A percentile compares a stretch with the other conserved stretches of the same genome.
Evolutionary conservation across 1,140 invertebrate species (phyloP).

Genomic region (Ridgeia piscesae): DNA sequence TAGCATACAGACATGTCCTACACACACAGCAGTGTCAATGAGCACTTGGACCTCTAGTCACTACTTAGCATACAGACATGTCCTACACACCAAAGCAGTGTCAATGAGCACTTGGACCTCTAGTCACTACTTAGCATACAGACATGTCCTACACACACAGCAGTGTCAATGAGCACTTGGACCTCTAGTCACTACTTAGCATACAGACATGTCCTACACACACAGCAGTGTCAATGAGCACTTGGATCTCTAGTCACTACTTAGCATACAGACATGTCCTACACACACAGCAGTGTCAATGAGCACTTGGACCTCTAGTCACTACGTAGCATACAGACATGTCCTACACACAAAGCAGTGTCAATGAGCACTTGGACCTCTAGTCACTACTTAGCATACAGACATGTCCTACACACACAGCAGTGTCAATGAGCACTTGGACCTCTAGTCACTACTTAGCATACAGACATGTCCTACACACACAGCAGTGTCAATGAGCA

Average conservation of each 20-base stretch:
- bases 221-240: conserved; percentile 12
- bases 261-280: conserved; percentile 79
- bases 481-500: conserved; percentile 12
- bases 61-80: conserved; percentile 58
- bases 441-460: conserved; percentile 13
- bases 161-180: conserved; percentile 13
- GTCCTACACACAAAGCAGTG: conserved; percentile 69
- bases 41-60: conserved; percentile 15
- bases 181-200: conserved; percentile 13
- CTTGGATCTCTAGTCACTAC: conserved; percentile 18
- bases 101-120: conserved; percentile 5
- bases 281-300: conserved; percentile 41
- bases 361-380: conserved; percentile 5
- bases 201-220: conserved; percentile 83
- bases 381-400: conserved; percentile 18
- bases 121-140: conserved; percentile 18
- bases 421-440: conserved; percentile 13
- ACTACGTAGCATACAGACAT: not conserved
- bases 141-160: conserved; percentile 75
- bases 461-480: conserved; percentile 83
- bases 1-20: conserved; percentile 80
- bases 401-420: conserved; percentile 75
- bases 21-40: conserved; percentile 39
- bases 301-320: conserved; percentile 11
- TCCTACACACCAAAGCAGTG: conserved; percentile 66